Base-by-base conservation (phyloP, 2,888 invertebrate species). In the Cephonodes hylas region DNA sequence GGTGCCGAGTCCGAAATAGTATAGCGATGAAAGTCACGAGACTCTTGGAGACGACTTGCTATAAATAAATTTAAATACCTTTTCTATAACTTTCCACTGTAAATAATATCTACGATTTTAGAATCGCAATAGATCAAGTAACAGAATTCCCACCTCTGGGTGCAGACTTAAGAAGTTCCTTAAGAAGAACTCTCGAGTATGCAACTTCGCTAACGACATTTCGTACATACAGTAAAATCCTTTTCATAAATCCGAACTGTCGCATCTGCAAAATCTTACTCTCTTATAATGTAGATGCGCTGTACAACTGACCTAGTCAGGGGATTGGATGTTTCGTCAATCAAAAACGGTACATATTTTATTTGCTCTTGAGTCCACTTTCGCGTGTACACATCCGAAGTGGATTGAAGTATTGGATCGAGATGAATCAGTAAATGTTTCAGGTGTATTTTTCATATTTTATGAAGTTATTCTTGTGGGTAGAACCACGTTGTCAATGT, bases 361-460 rank as follows among this genome's bases (percentile, higher is more conserved):
- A 70, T 73, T 69, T 67, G 62, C 0, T 57, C 44, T 72, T 73
- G 67, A 75, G 78, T 73, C 72, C 71, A 80, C 74, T 78, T 75
- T 80, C 66, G 71, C 63, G 66, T 64, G 66, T 53, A 61, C 61
- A 64, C 62, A 64, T 57, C 67, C 65, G 63, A 71, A 76, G 72
- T 77, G 74, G 76, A 80, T 81, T 79, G 77, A 75, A 76, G 72
- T 76, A 79, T 76, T 72, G 71, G 72, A 71, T 68, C 67, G 68
- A 70, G 76, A 76, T 76, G 76, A 73, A 70, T 73, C 76, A 75
- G 73, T 79, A 75, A 77, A 75, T 70, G 72, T 71, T 76, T 74
- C 78, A 78, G 75, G 76, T 77, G 74, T 70, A 74, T 70, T 75
- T 71, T 80, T 73, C 77, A 78, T 81, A 79, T 77, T 81, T 78